These are phyloP conservation scores for Anisognathus igniventris DNA, from an alignment of 2,797 vertebrate species.

Conservation along the genomic window DNA sequence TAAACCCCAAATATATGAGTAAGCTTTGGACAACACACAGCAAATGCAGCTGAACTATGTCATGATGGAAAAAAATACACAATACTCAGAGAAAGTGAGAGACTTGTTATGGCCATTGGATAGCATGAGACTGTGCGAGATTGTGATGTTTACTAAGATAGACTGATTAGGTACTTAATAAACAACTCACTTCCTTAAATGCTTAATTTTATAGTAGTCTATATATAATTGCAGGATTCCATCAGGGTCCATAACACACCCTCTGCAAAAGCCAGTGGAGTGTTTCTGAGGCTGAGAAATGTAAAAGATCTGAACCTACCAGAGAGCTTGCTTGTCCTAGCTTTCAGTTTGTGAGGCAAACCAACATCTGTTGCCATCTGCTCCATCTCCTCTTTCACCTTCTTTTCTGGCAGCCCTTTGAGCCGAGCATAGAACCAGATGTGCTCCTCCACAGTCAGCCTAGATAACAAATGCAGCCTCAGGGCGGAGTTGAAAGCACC, in stretches of 20 bases:
- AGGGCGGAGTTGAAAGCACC: neutral
- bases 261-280: neutral
- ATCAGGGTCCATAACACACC: neutral
- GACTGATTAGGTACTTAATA: neutral
- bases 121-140: neutral
- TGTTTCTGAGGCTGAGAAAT: neutral
- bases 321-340: conserved; percentile 88
- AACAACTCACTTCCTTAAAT: neutral
- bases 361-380: conserved; percentile 93
- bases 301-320: conserved; percentile 71
- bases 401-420: conserved; percentile 88
- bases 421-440: conserved; percentile 97
- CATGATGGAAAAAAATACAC: neutral
- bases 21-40: neutral
- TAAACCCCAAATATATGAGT: neutral
- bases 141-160: neutral
- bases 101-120: neutral
- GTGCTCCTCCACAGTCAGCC: conserved; percentile 96
- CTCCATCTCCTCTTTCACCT: conserved; percentile 91
- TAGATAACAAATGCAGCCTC: conserved; percentile 46
- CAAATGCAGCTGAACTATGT: neutral
- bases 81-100: neutral
- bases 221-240: neutral
- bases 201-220: neutral
- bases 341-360: conserved; percentile 88